Evolutionary conservation across 2,113 vertebrate genomes (phyloP), one percentile per base, ranked within the genome.

Genomic region (Pseudolaguvia tuberculata): DNA sequence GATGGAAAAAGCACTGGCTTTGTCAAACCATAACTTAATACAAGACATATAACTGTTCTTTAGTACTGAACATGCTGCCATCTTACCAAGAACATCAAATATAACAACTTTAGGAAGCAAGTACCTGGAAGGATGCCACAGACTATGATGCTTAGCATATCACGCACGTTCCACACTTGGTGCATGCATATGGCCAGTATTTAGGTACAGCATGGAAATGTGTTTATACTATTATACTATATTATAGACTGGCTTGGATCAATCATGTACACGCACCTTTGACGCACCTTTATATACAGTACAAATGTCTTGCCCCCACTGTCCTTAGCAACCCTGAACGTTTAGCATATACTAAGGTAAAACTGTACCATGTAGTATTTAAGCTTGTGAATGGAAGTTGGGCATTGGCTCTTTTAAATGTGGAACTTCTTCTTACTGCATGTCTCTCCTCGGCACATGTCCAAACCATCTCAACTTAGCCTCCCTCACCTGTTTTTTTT

Each of bases 301-400:
- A 42, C 25, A 50, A 67, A 56, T 25, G 39, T n/a, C 21, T 65
- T 35, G 31, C 63, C 68, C 29, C 57, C 68, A 45, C 61, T 17
- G 25, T 25, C 11, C 20, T 18, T 25, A 42, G 50, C 59, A 55
- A 52, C 48, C 31, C 18, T 25, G 56, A 65, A 21, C 52, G 7
- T 35, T 31, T 21, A 35, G 68, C 50, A 62, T 58, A 55, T 31
- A 67, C 39, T 18, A n/a, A 57, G 56, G 72, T 63, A 47, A 66
- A 21, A 56, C 47, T 62, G 8, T 77, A 57, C 76, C 73, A 73
- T 72, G 25, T 29, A 70, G 75, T 23, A 72, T 47, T 72, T 31
- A 47, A 27, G 52, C 72, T 27, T 51, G 62, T 50, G 70, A 77
- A 67, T 67, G 78, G 66, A 81, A 76, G 73, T 80, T 82, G 81